phyloP scores from a whole-genome alignment of 2,888 invertebrate species.

The Orchestes rusci region DNA sequence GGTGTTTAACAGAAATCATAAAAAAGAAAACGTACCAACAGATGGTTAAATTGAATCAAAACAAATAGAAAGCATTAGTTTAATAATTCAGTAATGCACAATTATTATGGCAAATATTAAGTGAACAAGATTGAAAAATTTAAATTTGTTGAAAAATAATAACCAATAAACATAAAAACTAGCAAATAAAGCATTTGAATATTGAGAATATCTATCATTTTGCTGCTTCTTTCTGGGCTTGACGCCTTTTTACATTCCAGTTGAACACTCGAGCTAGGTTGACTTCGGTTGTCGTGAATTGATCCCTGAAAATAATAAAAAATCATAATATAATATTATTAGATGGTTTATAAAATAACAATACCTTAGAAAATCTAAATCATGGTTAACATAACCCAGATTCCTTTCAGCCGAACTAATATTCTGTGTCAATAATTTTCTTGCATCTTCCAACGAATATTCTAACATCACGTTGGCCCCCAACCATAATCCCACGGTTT shows the following conservation, averaged over 20 bases:
- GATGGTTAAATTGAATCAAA: too few species aligned
- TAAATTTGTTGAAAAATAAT: too few species aligned
- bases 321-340: constrained; percentile 2
- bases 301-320: constrained; percentile 62
- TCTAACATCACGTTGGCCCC: constrained; percentile 97
- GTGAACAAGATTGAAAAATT: too few species aligned
- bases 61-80: too few species aligned
- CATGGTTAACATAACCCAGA: constrained; percentile 78
- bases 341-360: too few species aligned
- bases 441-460: constrained; percentile 87
- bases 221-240: constrained; percentile 31
- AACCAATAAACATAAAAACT: too few species aligned
- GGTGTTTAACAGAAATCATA: too few species aligned
- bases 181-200: constrained; percentile 2
- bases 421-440: constrained; percentile 73
- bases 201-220: constrained; percentile 24
- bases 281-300: constrained; percentile 96
- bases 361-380: constrained; percentile 84
- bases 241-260: constrained; percentile 90
- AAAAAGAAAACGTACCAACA: too few species aligned
- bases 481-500: constrained; percentile 78
- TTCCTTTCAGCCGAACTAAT: constrained; percentile 78
- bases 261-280: constrained; percentile 98
- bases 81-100: too few species aligned
- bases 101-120: too few species aligned